Base-by-base conservation (phyloP, 2,888 invertebrate species). In the Lepidocyrtinus sp. region DNA sequence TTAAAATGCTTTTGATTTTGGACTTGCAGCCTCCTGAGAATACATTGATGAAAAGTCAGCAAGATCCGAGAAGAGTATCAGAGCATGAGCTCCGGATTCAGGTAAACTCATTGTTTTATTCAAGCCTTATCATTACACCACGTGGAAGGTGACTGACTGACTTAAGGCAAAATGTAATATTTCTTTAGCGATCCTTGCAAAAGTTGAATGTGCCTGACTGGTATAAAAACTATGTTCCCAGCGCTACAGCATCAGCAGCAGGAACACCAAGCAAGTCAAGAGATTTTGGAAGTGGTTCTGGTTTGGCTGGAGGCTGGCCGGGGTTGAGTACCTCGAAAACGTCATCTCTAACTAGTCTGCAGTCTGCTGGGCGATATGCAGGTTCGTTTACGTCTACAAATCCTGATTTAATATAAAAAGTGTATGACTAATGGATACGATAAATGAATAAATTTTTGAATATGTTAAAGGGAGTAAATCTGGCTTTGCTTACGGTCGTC, bases 201-300 rank as follows among this genome's bases (percentile, higher is more conserved):
- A 95, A 96, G 88, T 93, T 98, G 87, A 95, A 96, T 90, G 94
- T 98, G 84, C 98, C 98, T 84, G 96, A 97, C 89, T 98, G 98
- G 98, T 97, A 93, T 90, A 93, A 93, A 89, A 93, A 93, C 88
- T 93, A 84, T 74, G 83, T 81, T 24, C 61, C 75, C 25, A 17
- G 21, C 3, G 45, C 25, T 9, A 15, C 61, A 12, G 26, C 73
- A 17, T 50, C 75, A 21, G 69, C 79, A 36, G 79, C 82, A 19
- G 72, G 69, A 22, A 75, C 75, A 15, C 68, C 82, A 9, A 72
- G 26, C 2, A 80, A 68, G 21, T 65, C 75, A 1, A 69, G 76
- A 55, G 81, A 83, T 26, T 86, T 84, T 71, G 86, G 86, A 45
- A 86, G 86, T 82, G 83, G 83, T 17, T 75, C 84, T 25, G 85